Evolutionary conservation across 2,888 invertebrate genomes (phyloP).

Genomic region (Tenthredo amoena): DNA sequence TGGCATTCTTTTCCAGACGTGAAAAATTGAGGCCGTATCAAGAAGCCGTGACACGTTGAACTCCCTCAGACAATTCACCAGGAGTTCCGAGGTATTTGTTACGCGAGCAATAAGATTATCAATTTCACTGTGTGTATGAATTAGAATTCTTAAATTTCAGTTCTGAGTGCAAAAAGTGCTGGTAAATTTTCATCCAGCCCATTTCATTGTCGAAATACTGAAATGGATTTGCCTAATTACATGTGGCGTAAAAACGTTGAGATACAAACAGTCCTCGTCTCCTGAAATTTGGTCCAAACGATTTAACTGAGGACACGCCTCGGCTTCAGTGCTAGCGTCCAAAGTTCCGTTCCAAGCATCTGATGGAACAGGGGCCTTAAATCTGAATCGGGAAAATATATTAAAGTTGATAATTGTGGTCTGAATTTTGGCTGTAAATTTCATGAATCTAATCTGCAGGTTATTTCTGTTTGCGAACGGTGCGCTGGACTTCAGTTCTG

Average conservation of each 20-base stretch:
- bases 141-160: no score
- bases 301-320: neutral
- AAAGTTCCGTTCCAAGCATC: neutral
- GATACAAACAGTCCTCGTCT: neutral
- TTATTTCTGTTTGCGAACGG: no score
- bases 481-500: neutral
- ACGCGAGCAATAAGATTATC: no score
- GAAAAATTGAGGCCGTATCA: constrained; percentile 40
- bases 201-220: no score
- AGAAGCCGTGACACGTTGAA: constrained; percentile 11
- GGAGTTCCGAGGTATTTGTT: neutral
- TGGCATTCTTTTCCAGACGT: constrained; percentile 26
- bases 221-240: no score
- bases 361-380: neutral
- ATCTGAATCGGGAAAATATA: no score
- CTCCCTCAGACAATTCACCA: constrained; percentile 60
- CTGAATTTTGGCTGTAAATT: no score
- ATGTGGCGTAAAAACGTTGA: neutral
- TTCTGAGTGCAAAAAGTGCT: neutral
- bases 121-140: no score
- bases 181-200: neutral
- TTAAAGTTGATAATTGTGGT: no score
- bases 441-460: no score
- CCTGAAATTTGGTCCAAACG: neutral
- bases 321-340: neutral